Conservation (phyloP, 2,113 vertebrate genomes). For the Pluvialis apricaria region DNA sequence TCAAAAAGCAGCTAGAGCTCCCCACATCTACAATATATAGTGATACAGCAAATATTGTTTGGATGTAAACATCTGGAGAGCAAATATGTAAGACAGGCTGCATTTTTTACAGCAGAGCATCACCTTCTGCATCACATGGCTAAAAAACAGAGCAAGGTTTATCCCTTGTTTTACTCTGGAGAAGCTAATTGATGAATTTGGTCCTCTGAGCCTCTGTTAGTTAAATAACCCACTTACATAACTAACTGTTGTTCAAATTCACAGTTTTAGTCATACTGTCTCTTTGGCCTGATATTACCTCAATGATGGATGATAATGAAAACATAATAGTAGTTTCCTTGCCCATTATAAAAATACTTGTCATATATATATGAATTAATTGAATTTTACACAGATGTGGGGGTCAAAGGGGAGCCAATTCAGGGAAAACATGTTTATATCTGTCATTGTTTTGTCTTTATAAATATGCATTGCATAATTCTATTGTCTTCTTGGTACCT, state of each 20-base stretch:
- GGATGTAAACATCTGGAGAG: neutral
- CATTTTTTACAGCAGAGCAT: neutral
- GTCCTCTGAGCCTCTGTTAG: neutral
- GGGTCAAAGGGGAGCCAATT: neutral
- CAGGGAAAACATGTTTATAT: neutral
- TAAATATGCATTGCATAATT: neutral
- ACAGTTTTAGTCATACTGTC: neutral
- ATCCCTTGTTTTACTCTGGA: neutral
- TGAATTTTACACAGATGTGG: constrained; percentile 10
- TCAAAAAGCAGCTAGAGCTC: neutral
- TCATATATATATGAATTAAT: neutral
- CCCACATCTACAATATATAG: neutral
- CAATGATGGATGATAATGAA: neutral
- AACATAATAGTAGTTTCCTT: neutral
- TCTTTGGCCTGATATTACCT: constrained; percentile 1
- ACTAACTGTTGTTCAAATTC: neutral
- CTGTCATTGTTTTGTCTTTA: neutral
- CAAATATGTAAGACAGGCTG: neutral
- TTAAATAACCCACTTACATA: constrained; percentile 39
- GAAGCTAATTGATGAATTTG: neutral
- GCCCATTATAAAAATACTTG: constrained; percentile 18
- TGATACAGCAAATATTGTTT: neutral
- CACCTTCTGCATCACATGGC: neutral
- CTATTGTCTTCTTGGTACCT: neutral
- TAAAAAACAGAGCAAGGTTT: neutral